Base-by-base conservation (phyloP, 2,113 vertebrate species). In the Hippocampus comes region DNA sequence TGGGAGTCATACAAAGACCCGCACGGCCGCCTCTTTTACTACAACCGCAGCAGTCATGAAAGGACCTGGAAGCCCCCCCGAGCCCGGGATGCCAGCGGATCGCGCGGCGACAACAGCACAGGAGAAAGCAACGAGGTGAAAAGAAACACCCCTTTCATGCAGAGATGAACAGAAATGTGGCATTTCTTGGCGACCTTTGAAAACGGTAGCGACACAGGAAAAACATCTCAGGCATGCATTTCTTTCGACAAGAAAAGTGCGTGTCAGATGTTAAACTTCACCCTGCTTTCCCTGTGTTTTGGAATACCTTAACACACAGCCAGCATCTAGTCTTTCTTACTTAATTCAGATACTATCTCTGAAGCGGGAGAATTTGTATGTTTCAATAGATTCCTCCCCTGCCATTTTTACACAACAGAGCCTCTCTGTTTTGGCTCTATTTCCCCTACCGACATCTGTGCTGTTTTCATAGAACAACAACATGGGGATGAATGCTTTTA, bases 61-160 rank as follows among this genome's bases (percentile, higher is more conserved):
- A 92, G 94, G 80, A 97, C 95, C 25, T 99, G 96, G 96, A 98
- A 99, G 75, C 96, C 96, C 0, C 97, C 96, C 0, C 93, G 96
- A 2, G 92, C 92, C 80, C 87, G 91, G 64, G 95, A 97, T 70
- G 30, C 91, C 72, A 92, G 87, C 89, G 78, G 68, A 72, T 72
- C 55, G 43, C 75, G 93, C 80, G 93, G 91, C 74, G 95, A 96
- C 48, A 81, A 93, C 57, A 92, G 83, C 80, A 75, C 92, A 21
- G 92, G 91, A 74, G 95, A 95, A 34, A 94, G 91, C 78, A 71
- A 77, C 0, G 94, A 98, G 95, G 94, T 96, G 94, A 1, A 12
- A 18, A 2, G 21, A 7, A 61, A 34, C 0, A 30, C 63, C 14
- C 6, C 12, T 9, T 66, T 53, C 51, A 30, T 8, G 5, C 57